Evolutionary conservation across 2,113 vertebrate genomes (phyloP).

Genomic region (Pelusios castaneus): DNA sequence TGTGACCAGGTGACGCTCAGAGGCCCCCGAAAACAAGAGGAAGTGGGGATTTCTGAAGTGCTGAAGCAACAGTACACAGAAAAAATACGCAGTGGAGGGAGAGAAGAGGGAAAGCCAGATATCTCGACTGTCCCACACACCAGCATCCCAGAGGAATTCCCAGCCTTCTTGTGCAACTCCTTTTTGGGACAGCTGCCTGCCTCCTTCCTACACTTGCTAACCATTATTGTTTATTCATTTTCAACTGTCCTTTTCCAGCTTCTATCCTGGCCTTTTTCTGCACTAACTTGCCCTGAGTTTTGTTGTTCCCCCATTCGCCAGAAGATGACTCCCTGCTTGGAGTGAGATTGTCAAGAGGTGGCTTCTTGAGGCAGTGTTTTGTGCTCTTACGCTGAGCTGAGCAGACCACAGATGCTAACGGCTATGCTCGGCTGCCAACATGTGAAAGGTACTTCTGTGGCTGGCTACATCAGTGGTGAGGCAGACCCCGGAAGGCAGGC

Average conservation of each 20-base stretch:
- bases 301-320: background rate
- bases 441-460: rapidly evolving
- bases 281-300: background rate
- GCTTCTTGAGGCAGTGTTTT: background rate
- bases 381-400: rapidly evolving
- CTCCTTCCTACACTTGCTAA: background rate
- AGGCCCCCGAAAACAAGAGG: background rate
- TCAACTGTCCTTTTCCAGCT: background rate
- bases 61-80: background rate
- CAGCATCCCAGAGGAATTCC: rapidly evolving
- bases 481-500: background rate
- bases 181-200: background rate
- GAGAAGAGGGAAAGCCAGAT: background rate
- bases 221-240: background rate
- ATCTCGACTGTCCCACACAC: rapidly evolving
- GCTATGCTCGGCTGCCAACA: background rate
- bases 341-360: rapidly evolving
- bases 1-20: background rate
- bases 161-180: background rate
- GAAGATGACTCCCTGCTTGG: rapidly evolving
- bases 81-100: background rate
- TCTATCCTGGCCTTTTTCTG: background rate
- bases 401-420: background rate
- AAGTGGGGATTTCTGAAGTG: too few relatives aligned
- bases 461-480: background rate